These are phyloP conservation scores for Subacronicta megacephala DNA, from an alignment of 2,888 invertebrate genomes.

Conservation along the genomic window DNA sequence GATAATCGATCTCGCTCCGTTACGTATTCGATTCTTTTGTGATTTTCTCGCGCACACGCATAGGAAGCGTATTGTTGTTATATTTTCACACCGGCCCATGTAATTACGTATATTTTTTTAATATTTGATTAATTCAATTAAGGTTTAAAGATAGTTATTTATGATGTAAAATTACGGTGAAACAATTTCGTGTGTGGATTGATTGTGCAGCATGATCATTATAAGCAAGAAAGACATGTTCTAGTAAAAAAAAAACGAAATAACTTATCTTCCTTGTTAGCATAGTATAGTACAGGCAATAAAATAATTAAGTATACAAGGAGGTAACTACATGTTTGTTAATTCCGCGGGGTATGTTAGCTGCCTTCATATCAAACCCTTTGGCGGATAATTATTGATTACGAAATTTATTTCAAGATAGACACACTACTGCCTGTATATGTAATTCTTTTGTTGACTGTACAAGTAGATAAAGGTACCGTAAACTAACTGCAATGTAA, in stretches of 20 bases:
- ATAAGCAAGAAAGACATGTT: too few relatives aligned
- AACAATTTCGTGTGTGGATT: conserved; percentile 47
- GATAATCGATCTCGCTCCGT: conserved; percentile 84
- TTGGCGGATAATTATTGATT: too few relatives aligned
- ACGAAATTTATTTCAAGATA: too few relatives aligned
- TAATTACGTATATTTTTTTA: conserved; percentile 37
- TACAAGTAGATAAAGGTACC: conserved; percentile 46
- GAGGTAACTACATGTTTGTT: too few relatives aligned
- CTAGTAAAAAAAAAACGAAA: too few relatives aligned
- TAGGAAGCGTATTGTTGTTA: conserved; percentile 50
- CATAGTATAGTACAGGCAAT: conserved; percentile 49
- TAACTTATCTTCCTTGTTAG: not conserved
- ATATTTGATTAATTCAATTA: conserved; percentile 10
- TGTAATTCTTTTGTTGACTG: too few relatives aligned
- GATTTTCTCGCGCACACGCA: conserved; percentile 65
- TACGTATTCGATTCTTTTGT: conserved; percentile 76
- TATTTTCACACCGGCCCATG: conserved; percentile 55
- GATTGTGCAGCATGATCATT: not conserved
- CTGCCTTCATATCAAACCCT: too few relatives aligned
- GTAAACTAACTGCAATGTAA: conserved; percentile 41
- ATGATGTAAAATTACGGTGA: conserved; percentile 15
- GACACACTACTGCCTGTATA: too few relatives aligned
- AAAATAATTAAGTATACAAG: too few relatives aligned
- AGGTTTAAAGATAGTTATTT: conserved; percentile 14
- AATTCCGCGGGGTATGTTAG: too few relatives aligned